Evolutionary conservation across 1,140 invertebrate species (phyloP).

Genomic region (Brachionus plicatilis): DNA sequence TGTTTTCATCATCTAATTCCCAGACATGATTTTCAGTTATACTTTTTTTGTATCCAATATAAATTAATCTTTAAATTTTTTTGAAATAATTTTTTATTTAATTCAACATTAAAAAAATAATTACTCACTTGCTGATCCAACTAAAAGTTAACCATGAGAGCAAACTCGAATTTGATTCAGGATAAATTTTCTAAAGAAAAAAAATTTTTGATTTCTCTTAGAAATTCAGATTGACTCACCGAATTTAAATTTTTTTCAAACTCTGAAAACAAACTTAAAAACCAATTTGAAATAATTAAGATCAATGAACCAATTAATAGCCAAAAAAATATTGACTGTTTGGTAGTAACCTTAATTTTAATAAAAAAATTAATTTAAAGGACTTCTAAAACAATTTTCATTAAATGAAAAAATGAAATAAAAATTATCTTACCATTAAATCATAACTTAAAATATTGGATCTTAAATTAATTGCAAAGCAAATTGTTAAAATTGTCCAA

Average conservation of each 20-base stretch:
- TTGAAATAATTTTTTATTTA: too few species aligned
- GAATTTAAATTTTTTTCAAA: not conserved
- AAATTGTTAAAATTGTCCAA: not conserved
- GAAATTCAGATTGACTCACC: not conserved
- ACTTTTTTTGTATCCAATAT: not conserved
- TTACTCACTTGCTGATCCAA: not conserved
- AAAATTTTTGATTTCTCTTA: not conserved
- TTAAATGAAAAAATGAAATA: too few species aligned
- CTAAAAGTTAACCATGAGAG: not conserved
- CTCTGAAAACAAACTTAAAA: not conserved
- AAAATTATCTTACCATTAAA: not conserved
- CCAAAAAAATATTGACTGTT: not conserved
- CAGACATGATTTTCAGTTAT: not conserved
- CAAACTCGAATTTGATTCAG: not conserved
- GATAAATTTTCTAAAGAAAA: slow-evolving; percentile 1
- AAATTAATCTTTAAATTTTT: not conserved
- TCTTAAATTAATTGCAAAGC: not conserved
- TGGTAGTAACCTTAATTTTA: not conserved
- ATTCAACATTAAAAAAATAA: too few species aligned
- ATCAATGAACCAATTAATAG: not conserved
- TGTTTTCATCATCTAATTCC: not conserved
- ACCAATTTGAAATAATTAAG: not conserved
- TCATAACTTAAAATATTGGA: not conserved
- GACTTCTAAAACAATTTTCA: too few species aligned
- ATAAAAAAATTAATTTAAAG: not conserved